Base-by-base conservation (phyloP, 2,113 vertebrate species). In the Ramphastos sulfuratus region DNA sequence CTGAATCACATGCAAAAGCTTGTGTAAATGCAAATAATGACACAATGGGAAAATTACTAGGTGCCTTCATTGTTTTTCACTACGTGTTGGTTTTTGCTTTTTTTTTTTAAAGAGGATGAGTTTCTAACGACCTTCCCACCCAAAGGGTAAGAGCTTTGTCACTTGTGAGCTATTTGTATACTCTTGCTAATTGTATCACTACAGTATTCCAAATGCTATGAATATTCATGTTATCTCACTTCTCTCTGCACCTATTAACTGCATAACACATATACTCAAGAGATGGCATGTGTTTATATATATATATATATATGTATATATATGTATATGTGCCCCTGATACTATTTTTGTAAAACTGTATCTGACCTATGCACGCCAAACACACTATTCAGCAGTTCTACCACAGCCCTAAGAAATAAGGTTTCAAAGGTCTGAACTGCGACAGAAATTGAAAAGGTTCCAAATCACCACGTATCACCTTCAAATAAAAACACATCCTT, bases 151-250 rank as follows among this genome's bases (percentile, higher is more conserved):
- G 83, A 75, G 92, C 82, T 95, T 92, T 93, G 88, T 93, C 94
- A 92, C 93, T 95, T 69, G 58, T 91, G 91, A 95, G 91, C 91
- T 82, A 94, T 93, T 92, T 94, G 93, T 92, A 94, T 76, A 94
- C 61, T 92, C 95, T 77, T 83, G 92, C 79, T 97, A 96, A 97
- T 93, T 97, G 77, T 95, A 96, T 83, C 12, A 75, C 90, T 92
- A 84, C 84, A 83, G 67, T 97, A 72, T 92, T 92, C 90, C 71
- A 59, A 82, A 37, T 0, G 1, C 71, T 92, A 96, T 94, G 96
- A 97, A 97, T 93, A 96, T 92, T 97, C 91, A 96, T 96, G 86
- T 96, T 85, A 90, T 78, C 86, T 87, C 78, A 95, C 91, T 92
- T 92, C 82, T 63, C 91, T 76, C 82, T 79, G 76, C 85, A 95